phyloP scores from a whole-genome alignment of 2,113 vertebrate genomes.

The Vulpes lagopus region DNA sequence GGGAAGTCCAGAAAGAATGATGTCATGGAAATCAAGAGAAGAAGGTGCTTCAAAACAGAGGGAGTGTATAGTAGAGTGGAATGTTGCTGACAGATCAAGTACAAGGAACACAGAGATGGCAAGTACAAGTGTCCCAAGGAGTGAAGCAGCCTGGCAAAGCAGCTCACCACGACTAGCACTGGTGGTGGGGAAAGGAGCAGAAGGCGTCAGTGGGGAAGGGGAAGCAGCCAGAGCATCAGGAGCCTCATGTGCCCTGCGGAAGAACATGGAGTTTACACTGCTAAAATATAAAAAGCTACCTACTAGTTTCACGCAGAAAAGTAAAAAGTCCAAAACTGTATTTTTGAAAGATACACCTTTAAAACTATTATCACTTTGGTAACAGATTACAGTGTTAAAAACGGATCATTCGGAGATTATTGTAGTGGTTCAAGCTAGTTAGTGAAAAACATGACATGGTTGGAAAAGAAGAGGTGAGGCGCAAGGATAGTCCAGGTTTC shows the following conservation, averaged over 20 bases:
- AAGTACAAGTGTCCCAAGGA: background rate
- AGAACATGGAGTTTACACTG: background rate
- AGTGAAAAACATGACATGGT: background rate
- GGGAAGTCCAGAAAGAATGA: constrained; percentile 32
- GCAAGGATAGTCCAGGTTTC: background rate
- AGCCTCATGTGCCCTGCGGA: background rate
- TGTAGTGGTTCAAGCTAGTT: background rate
- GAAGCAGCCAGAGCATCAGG: background rate
- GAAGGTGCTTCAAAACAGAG: background rate
- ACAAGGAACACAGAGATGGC: background rate
- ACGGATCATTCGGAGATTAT: background rate
- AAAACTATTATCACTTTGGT: background rate
- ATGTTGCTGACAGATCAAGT: background rate
- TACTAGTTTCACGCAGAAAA: background rate
- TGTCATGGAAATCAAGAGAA: background rate
- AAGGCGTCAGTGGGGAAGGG: background rate
- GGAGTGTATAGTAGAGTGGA: background rate
- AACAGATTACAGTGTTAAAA: constrained; percentile 10
- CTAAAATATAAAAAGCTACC: constrained; percentile 13
- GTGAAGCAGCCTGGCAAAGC: background rate
- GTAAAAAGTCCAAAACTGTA: background rate
- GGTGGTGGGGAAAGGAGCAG: no score
- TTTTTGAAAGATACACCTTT: constrained; percentile 21
- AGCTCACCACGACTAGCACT: background rate
- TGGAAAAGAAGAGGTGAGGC: background rate